These are phyloP conservation scores for Bembecia ichneumoniformis DNA, from an alignment of 2,888 invertebrate genomes.

Conservation along the genomic window DNA sequence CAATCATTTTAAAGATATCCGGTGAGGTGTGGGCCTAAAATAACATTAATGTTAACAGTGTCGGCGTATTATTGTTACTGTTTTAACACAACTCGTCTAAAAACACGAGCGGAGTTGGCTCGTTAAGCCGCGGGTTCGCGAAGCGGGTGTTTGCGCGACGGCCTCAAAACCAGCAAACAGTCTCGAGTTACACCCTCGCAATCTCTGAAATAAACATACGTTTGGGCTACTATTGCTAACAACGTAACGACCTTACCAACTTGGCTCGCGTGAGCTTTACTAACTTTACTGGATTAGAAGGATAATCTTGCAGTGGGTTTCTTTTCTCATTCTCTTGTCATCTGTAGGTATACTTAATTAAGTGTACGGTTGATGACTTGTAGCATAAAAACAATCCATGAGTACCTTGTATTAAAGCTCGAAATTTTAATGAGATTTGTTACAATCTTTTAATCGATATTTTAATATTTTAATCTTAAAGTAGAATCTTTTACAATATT, in stretches of 20 bases:
- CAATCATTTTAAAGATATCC: no score
- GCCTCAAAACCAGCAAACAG: conserved; percentile 55
- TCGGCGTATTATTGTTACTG: not conserved
- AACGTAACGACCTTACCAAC: conserved; percentile 52
- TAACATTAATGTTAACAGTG: not conserved
- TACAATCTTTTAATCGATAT: no score
- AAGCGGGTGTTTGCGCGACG: conserved; percentile 41
- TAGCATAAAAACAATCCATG: no score
- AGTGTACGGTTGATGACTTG: no score
- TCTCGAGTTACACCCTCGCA: conserved; percentile 58
- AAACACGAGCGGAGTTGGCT: conserved; percentile 32
- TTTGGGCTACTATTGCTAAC: conserved; percentile 48
- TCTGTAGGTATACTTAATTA: no score
- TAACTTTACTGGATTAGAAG: conserved; percentile 40
- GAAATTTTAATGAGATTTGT: no score
- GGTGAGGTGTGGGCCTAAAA: no score
- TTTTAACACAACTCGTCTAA: conserved; percentile 20
- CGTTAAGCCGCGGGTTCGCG: conserved; percentile 46
- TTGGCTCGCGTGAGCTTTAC: conserved; percentile 40
- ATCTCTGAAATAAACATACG: conserved; percentile 61
- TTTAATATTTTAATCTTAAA: no score
- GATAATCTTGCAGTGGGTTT: conserved; percentile 22
- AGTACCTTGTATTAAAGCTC: no score
- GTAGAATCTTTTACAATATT: no score
- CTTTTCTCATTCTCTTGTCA: conserved; percentile 5